Evolutionary conservation across 2,113 vertebrate genomes (phyloP).

Genomic region (Sorex fumeus): DNA sequence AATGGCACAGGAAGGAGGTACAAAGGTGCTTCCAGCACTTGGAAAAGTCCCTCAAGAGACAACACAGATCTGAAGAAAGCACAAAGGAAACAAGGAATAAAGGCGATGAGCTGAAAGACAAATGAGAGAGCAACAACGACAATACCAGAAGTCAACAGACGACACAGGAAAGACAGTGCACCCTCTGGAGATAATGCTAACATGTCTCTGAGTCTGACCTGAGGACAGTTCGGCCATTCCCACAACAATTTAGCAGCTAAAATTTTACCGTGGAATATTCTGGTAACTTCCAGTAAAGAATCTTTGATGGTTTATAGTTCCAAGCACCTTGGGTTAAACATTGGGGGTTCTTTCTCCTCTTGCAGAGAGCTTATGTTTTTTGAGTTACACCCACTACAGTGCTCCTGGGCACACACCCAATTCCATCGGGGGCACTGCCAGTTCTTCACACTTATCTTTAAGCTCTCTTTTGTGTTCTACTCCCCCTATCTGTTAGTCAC

Average conservation of each 20-base stretch:
- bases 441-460: too few species aligned
- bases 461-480: too few species aligned
- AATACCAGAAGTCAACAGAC: background rate
- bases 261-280: conserved; percentile 11
- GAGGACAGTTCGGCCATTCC: background rate
- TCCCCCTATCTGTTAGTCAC: too few species aligned
- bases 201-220: too few species aligned
- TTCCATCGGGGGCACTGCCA: too few species aligned
- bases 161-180: background rate
- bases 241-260: background rate
- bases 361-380: too few species aligned
- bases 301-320: background rate
- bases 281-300: background rate
- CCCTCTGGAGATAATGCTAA: background rate
- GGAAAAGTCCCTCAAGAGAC: too few species aligned
- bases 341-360: too few species aligned
- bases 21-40: too few species aligned
- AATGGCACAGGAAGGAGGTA: fast-evolving
- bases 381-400: too few species aligned
- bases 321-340: too few species aligned
- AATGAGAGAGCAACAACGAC: background rate
- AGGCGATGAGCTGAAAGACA: background rate
- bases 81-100: background rate
- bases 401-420: too few species aligned
- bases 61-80: background rate